Conservation (phyloP, 2,797 vertebrate genomes). For the Podarcis lilfordi region DNA sequence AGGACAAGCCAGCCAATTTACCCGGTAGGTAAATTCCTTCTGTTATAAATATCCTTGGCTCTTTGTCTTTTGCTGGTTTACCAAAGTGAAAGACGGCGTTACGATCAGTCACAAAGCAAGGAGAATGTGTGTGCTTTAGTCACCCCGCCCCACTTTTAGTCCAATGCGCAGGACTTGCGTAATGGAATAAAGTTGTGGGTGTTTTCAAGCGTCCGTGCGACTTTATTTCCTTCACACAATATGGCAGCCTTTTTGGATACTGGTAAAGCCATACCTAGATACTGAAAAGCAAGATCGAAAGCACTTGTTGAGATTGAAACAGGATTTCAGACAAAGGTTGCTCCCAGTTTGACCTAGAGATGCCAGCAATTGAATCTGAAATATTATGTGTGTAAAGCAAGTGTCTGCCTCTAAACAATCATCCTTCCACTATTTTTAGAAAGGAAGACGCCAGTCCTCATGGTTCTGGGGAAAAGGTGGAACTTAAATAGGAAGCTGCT, state of each 20-base stretch:
- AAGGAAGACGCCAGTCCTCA: too few relatives aligned
- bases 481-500: too few relatives aligned
- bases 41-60: background rate
- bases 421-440: too few relatives aligned
- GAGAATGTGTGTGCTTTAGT: too few relatives aligned
- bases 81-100: background rate
- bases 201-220: background rate
- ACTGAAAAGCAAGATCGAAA: background rate
- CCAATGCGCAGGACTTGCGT: background rate
- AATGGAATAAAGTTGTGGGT: background rate
- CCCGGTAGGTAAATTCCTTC: background rate
- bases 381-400: too few relatives aligned
- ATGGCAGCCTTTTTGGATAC: background rate
- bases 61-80: background rate
- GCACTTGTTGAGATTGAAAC: background rate
- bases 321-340: too few relatives aligned
- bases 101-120: background rate
- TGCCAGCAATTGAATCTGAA: too few relatives aligned
- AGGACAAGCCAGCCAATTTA: background rate
- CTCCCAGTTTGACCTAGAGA: too few relatives aligned
- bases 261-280: background rate
- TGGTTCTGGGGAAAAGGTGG: too few relatives aligned
- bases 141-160: background rate
- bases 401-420: too few relatives aligned
- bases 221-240: conserved; percentile 9